These are phyloP conservation scores for Clarias macrocephalus DNA, from an alignment of 2,113 vertebrate genomes.

Conservation along the genomic window DNA sequence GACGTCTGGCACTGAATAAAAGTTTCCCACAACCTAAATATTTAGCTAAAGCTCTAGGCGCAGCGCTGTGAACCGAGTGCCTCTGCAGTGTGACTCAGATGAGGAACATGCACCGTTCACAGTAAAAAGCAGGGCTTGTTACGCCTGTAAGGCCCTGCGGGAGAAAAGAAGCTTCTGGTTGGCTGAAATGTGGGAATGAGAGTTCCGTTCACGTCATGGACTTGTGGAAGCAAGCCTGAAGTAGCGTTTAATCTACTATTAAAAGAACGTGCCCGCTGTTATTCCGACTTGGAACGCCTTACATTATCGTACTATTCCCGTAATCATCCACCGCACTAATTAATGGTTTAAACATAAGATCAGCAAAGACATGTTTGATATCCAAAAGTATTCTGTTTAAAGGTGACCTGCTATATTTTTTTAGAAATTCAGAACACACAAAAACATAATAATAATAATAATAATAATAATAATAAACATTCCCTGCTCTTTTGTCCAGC, in stretches of 20 bases:
- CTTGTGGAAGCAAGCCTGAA: neutral
- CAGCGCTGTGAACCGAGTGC: neutral
- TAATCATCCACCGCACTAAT: neutral
- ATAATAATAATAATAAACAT: too few species aligned
- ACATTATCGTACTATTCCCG: neutral
- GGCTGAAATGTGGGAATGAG: neutral
- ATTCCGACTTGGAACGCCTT: too few species aligned
- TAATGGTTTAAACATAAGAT: neutral
- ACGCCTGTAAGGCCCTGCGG: neutral
- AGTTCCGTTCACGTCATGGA: neutral
- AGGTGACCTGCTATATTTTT: too few species aligned
- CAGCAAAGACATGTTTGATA: neutral
- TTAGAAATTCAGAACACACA: too few species aligned
- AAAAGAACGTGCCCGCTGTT: too few species aligned
- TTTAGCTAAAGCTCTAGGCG: conserved; percentile 2
- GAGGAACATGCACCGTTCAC: neutral
- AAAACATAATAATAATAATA: too few species aligned
- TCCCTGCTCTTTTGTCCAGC: too few species aligned
- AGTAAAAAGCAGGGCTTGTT: neutral
- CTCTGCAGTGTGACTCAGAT: conserved; percentile 2
- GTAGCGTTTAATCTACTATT: neutral
- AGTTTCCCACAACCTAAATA: conserved; percentile 25
- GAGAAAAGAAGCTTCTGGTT: neutral
- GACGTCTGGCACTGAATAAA: conserved; percentile 12
- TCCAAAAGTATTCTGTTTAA: neutral